These are phyloP conservation scores for Passerina amoena DNA, from an alignment of 2,113 vertebrate genomes.

Conservation along the genomic window DNA sequence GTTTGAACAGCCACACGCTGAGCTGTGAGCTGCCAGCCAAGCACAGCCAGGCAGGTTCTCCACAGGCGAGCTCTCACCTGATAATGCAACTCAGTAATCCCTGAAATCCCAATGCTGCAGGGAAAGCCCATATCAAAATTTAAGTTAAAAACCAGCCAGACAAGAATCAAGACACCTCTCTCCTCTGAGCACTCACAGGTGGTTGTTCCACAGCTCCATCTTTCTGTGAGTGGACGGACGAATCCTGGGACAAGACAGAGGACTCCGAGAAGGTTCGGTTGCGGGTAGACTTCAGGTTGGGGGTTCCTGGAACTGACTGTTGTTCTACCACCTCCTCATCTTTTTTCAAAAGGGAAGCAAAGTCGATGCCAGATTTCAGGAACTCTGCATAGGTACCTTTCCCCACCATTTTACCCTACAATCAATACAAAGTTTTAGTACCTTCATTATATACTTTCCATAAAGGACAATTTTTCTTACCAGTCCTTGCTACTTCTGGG, in stretches of 20 bases:
- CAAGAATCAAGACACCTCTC: background rate
- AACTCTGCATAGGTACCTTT: slow-evolving; percentile 89
- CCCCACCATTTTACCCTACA: slow-evolving; percentile 88
- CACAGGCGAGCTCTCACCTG: fast-evolving
- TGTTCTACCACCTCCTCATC: slow-evolving; percentile 80
- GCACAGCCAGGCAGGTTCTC: background rate
- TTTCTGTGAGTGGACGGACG: slow-evolving; percentile 81
- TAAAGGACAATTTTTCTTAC: background rate
- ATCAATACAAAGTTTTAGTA: slow-evolving; percentile 52
- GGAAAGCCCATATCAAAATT: background rate
- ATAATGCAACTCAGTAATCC: background rate
- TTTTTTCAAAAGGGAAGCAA: slow-evolving; percentile 89
- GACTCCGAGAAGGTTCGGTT: slow-evolving; percentile 86
- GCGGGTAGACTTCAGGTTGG: slow-evolving; percentile 49
- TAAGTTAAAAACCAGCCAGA: background rate
- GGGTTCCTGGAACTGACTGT: slow-evolving; percentile 27
- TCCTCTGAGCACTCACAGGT: slow-evolving; percentile 70
- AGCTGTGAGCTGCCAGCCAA: background rate
- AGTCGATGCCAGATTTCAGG: slow-evolving; percentile 89
- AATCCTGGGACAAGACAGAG: slow-evolving; percentile 83
- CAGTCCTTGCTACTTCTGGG: background rate
- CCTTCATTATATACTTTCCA: background rate
- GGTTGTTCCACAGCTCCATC: slow-evolving; percentile 77
- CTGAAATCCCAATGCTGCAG: background rate
- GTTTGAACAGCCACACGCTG: background rate